These are phyloP conservation scores for Athetis lepigone DNA, from an alignment of 2,888 invertebrate genomes.

Conservation along the genomic window DNA sequence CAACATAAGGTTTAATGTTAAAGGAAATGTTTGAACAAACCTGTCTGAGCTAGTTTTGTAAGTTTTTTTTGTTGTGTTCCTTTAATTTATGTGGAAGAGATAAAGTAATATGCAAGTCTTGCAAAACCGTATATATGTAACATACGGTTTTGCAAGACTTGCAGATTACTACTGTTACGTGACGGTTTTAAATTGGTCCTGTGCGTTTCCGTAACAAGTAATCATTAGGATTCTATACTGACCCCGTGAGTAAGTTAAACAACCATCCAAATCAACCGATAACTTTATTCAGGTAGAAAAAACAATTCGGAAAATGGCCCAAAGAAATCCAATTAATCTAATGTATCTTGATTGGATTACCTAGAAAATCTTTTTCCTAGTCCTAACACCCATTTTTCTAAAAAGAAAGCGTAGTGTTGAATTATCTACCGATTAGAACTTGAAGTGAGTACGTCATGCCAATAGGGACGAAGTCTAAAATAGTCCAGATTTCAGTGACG, in stretches of 20 bases:
- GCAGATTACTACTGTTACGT: slow-evolving; percentile 41
- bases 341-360: too few species aligned
- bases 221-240: slow-evolving; percentile 22
- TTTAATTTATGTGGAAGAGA: slow-evolving; percentile 65
- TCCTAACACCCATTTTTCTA: too few species aligned
- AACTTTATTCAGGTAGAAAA: neutral
- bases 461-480: too few species aligned
- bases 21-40: slow-evolving; percentile 70
- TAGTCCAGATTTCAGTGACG: too few species aligned
- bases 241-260: neutral
- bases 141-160: too few species aligned
- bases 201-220: slow-evolving; percentile 25
- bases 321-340: too few species aligned
- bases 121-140: slow-evolving; percentile 46
- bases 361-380: too few species aligned
- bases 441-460: too few species aligned
- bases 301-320: too few species aligned
- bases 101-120: slow-evolving; percentile 61
- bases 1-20: slow-evolving; percentile 80
- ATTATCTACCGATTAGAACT: too few species aligned
- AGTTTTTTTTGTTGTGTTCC: slow-evolving; percentile 73
- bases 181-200: slow-evolving; percentile 24
- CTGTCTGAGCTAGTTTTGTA: slow-evolving; percentile 79
- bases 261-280: slow-evolving; percentile 6
- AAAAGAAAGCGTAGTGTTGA: too few species aligned